Evolutionary conservation across 2,113 vertebrate genomes (phyloP).

Genomic region (crab-eating macaque (Macaca fascicularis)): DNA sequence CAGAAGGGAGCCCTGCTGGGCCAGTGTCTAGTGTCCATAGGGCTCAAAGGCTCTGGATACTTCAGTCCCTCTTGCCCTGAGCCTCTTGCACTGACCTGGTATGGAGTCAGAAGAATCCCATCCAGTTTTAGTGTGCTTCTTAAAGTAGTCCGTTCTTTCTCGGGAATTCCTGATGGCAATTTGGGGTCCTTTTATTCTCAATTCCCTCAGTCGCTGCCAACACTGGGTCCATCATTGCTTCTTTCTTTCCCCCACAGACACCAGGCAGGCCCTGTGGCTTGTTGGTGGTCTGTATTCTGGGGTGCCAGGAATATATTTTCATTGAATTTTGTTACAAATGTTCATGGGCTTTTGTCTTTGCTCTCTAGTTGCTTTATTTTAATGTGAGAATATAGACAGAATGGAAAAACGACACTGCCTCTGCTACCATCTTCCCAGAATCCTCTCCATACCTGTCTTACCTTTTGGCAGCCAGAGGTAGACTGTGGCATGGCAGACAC

Average conservation of each 20-base stretch:
- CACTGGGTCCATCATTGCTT: background rate
- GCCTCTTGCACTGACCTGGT: background rate
- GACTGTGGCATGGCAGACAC: background rate
- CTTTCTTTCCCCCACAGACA: too few relatives aligned
- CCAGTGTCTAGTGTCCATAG: background rate
- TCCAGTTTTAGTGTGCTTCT: background rate
- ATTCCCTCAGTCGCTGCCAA: background rate
- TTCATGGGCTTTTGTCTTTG: background rate
- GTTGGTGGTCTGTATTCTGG: background rate
- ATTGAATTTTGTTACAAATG: background rate
- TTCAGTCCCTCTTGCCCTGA: background rate
- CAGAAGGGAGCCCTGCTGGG: background rate
- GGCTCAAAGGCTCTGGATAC: background rate
- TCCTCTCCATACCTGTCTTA: background rate
- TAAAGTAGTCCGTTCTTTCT: background rate
- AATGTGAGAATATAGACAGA: background rate
- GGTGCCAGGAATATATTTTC: background rate
- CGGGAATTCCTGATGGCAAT: background rate
- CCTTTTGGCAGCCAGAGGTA: background rate
- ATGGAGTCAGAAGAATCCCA: background rate
- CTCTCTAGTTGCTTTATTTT: background rate
- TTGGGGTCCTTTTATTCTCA: fast-evolving
- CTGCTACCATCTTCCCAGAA: background rate
- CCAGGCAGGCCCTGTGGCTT: background rate
- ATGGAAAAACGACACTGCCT: background rate